These are phyloP conservation scores for Cricetomys ansorgei DNA, from an alignment of 2,113 vertebrate species.

Conservation along the genomic window DNA sequence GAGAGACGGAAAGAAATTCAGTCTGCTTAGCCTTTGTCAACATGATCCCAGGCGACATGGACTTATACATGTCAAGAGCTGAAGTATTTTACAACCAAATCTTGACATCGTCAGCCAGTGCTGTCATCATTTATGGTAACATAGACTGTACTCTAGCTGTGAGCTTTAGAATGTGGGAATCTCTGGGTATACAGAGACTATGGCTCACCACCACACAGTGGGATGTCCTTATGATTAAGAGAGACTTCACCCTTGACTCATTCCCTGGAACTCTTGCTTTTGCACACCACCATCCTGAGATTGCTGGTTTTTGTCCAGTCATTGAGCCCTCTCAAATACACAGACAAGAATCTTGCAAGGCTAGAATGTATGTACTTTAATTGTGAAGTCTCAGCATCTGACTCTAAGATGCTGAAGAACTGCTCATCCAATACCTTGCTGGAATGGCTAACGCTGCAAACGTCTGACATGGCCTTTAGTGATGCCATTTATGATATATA, in stretches of 20 bases:
- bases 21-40: neutral
- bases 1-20: neutral
- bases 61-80: neutral
- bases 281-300: neutral
- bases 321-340: neutral
- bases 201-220: neutral
- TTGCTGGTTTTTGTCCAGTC: neutral
- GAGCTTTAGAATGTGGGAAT: neutral
- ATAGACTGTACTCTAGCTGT: neutral
- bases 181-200: neutral
- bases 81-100: neutral
- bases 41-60: neutral
- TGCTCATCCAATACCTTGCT: neutral
- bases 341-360: neutral
- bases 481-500: neutral
- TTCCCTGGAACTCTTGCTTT: neutral
- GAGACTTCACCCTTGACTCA: fast-evolving
- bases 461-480: neutral
- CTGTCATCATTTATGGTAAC: neutral
- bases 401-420: neutral
- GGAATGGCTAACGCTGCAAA: neutral
- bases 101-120: neutral
- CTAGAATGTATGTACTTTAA: neutral
- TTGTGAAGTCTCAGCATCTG: neutral
- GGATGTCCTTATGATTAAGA: fast-evolving